Base-by-base conservation (phyloP, 1,140 invertebrate genomes). In the Chrysoperla carnea region DNA sequence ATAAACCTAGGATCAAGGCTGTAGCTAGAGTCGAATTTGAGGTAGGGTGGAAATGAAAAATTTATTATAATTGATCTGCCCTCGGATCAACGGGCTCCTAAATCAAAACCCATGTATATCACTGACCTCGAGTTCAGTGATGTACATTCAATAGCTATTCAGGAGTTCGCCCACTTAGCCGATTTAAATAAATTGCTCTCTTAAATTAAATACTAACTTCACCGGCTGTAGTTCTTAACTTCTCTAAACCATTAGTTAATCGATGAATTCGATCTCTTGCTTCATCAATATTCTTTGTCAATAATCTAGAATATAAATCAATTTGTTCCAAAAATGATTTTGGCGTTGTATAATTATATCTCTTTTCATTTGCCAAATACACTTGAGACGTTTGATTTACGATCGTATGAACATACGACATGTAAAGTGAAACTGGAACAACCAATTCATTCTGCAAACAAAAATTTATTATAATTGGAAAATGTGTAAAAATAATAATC, bases 321-420 rank as follows among this genome's bases (percentile, higher is more conserved):
- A 96, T 93, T 56, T 91, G 84, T 57, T 95, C 91, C n/a, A 96
- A 60, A 62, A 94, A 96, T 3, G 84, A 87, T 63, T 95, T 96
- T 0, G 92, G 92, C 1, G 91, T 96, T 0, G 90, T 94, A 54
- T 95, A 95, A 59, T 95, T 95, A 61, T 90, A 91, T n/a, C 90
- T 69, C 17, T 77, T 76, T 50, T 95, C 91, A 59, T 90, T 92
- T 48, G 70, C 63, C 29, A 87, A 68, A 60, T 92, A 95, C 5
- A 74, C 50, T 52, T 78, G 60, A 46, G 87, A 93, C 59, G 88
- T 81, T 39, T 82, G 70, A 58, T 93, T 93, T 0, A 96, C 90
- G 23, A 80, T 80, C 37, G 73, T 76, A 54, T 96, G 91, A 0
- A 86, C 86, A 55, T 77, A 82, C 0, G 90, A 84, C 89, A 95